phyloP scores from a whole-genome alignment of 2,888 invertebrate genomes.

The Ophioninae sp. region DNA sequence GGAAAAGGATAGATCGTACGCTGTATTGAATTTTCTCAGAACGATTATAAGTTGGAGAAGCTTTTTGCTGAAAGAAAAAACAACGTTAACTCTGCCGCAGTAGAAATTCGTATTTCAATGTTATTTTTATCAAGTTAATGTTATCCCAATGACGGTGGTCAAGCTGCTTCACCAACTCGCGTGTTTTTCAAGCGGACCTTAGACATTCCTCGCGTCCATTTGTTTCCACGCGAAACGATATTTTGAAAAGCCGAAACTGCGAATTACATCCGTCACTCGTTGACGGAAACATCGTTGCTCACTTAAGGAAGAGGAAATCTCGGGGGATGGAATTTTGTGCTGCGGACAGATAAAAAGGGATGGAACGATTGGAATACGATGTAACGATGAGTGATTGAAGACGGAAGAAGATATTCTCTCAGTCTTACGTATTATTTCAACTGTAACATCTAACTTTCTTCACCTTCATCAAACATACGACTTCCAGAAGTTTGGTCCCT shows the following conservation, averaged over 20 bases:
- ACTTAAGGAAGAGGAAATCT: neutral
- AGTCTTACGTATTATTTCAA: neutral
- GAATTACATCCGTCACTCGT: neutral
- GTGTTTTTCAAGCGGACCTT: neutral
- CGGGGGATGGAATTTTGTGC: neutral
- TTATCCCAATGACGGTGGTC: neutral
- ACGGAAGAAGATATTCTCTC: neutral
- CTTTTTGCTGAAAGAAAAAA: neutral
- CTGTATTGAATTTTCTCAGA: neutral
- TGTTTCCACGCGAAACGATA: neutral
- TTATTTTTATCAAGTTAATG: neutral
- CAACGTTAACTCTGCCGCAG: neutral
- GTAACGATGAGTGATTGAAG: neutral
- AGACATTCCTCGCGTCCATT: neutral
- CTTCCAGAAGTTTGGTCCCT: too few relatives aligned
- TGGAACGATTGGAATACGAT: neutral
- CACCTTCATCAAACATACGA: too few relatives aligned
- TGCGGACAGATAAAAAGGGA: neutral
- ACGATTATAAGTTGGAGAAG: neutral
- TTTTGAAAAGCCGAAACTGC: neutral
- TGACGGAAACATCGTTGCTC: neutral
- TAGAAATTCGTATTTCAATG: neutral
- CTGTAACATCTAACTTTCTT: too few relatives aligned
- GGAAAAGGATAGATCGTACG: neutral
- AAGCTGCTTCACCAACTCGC: neutral